phyloP scores from a whole-genome alignment of 2,113 vertebrate genomes.

The Hypomesus transpacificus region DNA sequence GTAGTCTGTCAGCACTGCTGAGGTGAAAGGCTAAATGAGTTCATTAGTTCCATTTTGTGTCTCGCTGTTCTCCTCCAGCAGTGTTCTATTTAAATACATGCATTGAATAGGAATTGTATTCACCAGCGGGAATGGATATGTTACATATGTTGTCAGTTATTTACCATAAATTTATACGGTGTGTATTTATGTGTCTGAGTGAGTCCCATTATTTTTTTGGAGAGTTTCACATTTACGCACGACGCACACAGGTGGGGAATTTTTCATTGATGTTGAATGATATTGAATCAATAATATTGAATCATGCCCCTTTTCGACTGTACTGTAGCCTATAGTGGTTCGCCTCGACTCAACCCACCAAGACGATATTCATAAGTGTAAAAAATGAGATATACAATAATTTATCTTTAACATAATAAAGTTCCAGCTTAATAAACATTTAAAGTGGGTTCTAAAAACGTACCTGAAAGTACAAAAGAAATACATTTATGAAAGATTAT shows the following conservation, averaged over 20 bases:
- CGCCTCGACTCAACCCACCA: no score
- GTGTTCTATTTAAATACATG: no score
- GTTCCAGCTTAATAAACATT: not conserved
- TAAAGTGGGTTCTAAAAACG: not conserved
- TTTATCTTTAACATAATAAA: no score
- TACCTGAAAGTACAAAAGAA: not conserved
- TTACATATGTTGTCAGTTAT: no score
- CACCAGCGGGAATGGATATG: no score
- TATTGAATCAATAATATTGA: not conserved
- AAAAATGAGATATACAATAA: not conserved
- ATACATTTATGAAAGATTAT: not conserved
- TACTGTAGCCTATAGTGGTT: not conserved
- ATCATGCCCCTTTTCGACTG: not conserved
- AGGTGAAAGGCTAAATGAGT: slow-evolving; percentile 48
- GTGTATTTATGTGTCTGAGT: no score
- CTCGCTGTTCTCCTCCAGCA: not conserved
- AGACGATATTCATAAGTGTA: no score
- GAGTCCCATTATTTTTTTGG: no score
- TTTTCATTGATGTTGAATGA: not conserved
- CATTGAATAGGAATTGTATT: no score
- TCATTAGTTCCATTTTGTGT: slow-evolving; percentile 22
- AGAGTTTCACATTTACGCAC: no score
- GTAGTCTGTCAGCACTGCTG: slow-evolving; percentile 25
- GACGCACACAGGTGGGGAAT: not conserved
- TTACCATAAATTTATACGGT: no score